These are phyloP conservation scores for Steinernema feltiae DNA, from an alignment of 1,140 invertebrate species.

Conservation along the genomic window DNA sequence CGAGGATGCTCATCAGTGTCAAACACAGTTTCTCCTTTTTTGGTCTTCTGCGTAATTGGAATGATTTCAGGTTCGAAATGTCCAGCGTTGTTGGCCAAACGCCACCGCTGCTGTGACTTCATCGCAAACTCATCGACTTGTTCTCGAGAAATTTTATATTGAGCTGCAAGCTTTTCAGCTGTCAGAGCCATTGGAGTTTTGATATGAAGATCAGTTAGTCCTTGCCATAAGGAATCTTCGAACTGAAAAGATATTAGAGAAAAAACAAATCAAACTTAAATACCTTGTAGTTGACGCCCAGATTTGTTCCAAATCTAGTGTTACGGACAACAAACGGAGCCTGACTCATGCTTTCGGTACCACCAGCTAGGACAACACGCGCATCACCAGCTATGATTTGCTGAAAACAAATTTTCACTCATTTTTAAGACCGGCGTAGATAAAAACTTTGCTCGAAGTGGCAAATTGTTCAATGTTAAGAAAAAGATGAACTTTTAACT, in stretches of 20 bases:
- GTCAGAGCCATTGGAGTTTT: constrained; percentile 91
- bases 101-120: constrained; percentile 67
- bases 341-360: constrained; percentile 85
- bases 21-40: constrained; percentile 64
- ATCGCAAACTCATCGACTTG: constrained; percentile 83
- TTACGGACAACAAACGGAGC: constrained; percentile 79
- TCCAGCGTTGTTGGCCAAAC: constrained; percentile 68
- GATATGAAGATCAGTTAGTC: constrained; percentile 79
- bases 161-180: constrained; percentile 88
- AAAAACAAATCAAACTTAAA: constrained; percentile 62
- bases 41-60: constrained; percentile 76
- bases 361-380: constrained; percentile 80
- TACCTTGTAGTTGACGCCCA: constrained; percentile 69
- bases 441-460: too few species aligned
- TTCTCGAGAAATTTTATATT: constrained; percentile 77
- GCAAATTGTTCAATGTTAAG: too few species aligned
- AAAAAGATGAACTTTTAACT: too few species aligned
- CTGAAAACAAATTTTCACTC: too few species aligned
- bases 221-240: constrained; percentile 87
- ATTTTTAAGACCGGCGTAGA: too few species aligned
- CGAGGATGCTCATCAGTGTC: constrained; percentile 85
- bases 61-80: constrained; percentile 82
- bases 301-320: constrained; percentile 78
- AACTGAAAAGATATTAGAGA: constrained; percentile 59
- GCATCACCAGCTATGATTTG: constrained; percentile 80